Conservation (phyloP, 2,797 vertebrate species). For the Channa striata region DNA sequence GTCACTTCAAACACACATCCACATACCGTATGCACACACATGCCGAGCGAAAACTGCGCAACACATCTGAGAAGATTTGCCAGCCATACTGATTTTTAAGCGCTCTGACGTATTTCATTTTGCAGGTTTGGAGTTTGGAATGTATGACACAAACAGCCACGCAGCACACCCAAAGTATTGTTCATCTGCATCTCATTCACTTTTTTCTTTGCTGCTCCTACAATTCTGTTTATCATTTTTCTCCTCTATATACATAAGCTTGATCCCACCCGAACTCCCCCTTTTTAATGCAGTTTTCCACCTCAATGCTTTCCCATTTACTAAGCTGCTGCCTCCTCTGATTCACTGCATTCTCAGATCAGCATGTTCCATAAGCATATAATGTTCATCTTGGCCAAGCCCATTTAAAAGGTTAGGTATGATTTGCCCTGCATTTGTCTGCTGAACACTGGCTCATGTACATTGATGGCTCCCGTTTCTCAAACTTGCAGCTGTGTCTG, state of each 20-base stretch:
- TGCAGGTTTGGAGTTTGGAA: constrained; percentile 40
- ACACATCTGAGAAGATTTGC: constrained; percentile 61
- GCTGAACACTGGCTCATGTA: constrained; percentile 50
- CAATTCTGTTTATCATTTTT: constrained; percentile 64
- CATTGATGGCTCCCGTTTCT: not conserved
- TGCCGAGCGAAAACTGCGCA: constrained; percentile 16
- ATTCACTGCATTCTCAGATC: constrained; percentile 62
- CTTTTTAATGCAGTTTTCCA: constrained; percentile 60
- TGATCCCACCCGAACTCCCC: constrained; percentile 40
- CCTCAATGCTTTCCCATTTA: constrained; percentile 61
- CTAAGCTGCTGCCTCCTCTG: constrained; percentile 59
- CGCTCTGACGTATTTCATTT: constrained; percentile 64
- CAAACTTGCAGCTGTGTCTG: not conserved
- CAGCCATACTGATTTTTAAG: constrained; percentile 70
- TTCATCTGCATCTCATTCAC: constrained; percentile 58
- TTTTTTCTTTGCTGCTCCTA: constrained; percentile 50
- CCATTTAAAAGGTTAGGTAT: constrained; percentile 71
- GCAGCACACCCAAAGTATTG: constrained; percentile 33
- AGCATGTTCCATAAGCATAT: constrained; percentile 62
- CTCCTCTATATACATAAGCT: constrained; percentile 24
- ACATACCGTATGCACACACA: constrained; percentile 1
- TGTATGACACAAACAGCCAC: constrained; percentile 33
- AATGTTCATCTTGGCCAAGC: constrained; percentile 67
- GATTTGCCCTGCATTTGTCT: constrained; percentile 69
- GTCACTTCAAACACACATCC: constrained; percentile 6